These are phyloP conservation scores for Premnoplex brunnescens DNA, from an alignment of 2,797 vertebrate genomes.

Conservation along the genomic window DNA sequence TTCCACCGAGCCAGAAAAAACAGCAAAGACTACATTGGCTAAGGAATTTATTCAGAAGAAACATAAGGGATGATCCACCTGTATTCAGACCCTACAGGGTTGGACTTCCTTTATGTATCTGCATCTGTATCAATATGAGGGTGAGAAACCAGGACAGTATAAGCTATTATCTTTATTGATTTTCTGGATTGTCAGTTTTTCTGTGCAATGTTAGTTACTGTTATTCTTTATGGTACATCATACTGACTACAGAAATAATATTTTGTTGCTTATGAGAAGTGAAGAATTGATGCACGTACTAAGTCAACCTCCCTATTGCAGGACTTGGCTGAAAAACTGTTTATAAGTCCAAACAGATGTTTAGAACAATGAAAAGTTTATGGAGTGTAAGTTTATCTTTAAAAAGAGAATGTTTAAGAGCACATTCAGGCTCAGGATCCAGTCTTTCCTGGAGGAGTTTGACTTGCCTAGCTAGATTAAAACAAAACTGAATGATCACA, in stretches of 20 bases:
- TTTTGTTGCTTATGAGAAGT: slow-evolving; percentile 2
- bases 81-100: neutral
- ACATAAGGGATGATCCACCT: neutral
- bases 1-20: neutral
- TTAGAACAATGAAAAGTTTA: slow-evolving; percentile 68
- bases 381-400: slow-evolving; percentile 69
- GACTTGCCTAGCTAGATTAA: slow-evolving; percentile 13
- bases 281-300: neutral
- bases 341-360: slow-evolving; percentile 74
- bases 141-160: neutral
- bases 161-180: neutral
- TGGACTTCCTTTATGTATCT: neutral
- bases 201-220: neutral
- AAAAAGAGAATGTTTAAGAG: slow-evolving; percentile 47
- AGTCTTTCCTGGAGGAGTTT: slow-evolving; percentile 33
- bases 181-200: neutral
- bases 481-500: slow-evolving; percentile 16
- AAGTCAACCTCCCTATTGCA: slow-evolving; percentile 10
- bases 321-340: slow-evolving; percentile 59
- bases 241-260: neutral
- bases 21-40: neutral
- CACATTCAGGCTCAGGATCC: slow-evolving; percentile 47
- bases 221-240: slow-evolving; percentile 6
- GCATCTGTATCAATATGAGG: neutral
- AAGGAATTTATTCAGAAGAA: neutral